Evolutionary conservation across 2,797 vertebrate species (phyloP).

Genomic region (Halcyon smyrnensis): DNA sequence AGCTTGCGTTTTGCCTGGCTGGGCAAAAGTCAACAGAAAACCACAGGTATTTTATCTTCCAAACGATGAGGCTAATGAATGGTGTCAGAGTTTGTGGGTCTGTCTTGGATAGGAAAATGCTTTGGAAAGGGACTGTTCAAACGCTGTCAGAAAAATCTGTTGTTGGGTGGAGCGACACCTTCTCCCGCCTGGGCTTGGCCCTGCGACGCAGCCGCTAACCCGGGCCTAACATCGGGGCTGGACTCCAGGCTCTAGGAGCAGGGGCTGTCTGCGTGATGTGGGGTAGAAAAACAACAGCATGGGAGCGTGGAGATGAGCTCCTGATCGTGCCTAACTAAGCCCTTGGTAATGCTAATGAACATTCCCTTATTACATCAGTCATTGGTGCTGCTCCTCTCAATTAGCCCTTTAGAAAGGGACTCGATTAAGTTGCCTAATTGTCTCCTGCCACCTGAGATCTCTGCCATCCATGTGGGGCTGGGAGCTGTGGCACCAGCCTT

Average conservation of each 20-base stretch:
- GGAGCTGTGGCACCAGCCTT: not conserved
- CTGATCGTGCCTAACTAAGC: not conserved
- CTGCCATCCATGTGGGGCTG: not conserved
- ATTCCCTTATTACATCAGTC: not conserved
- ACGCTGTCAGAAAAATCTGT: not conserved
- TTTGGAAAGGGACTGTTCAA: not conserved
- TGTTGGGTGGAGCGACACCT: not conserved
- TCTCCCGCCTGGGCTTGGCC: not conserved
- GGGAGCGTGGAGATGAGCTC: not conserved
- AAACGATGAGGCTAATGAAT: not conserved
- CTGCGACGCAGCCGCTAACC: not conserved
- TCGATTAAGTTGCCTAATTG: slow-evolving; percentile 33
- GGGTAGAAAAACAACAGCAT: not conserved
- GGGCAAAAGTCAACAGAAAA: not conserved
- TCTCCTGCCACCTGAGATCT: not conserved
- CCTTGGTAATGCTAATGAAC: slow-evolving; percentile 38
- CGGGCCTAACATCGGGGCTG: not conserved
- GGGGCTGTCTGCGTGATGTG: not conserved
- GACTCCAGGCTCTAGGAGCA: not conserved
- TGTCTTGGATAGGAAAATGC: not conserved
- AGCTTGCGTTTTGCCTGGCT: not conserved
- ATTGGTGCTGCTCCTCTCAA: not conserved
- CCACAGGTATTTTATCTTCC: not conserved
- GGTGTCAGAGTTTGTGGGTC: not conserved
- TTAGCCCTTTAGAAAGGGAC: slow-evolving; percentile 58